These are phyloP conservation scores for Macrosteles quadrilineatus DNA, from an alignment of 1,140 invertebrate genomes.

Conservation along the genomic window DNA sequence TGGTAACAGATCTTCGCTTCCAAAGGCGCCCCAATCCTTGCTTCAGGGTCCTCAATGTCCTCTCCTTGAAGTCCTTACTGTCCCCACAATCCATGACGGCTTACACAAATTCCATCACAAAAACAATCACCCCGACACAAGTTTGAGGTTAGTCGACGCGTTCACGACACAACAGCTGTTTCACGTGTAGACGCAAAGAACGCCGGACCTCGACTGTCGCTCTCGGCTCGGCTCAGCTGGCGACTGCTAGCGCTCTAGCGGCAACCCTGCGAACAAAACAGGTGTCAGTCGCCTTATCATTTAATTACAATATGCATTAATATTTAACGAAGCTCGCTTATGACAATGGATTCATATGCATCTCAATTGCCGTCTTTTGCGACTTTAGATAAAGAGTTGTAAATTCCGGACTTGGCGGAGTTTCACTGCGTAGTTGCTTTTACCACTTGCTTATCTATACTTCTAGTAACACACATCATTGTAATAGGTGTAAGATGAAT, in stretches of 20 bases:
- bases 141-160: slow-evolving; percentile 15
- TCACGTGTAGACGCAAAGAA: neutral
- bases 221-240: neutral
- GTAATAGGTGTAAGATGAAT: too few relatives aligned
- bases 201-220: neutral
- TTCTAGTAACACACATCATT: too few relatives aligned
- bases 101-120: neutral
- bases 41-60: slow-evolving; percentile 56
- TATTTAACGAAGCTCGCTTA: too few relatives aligned
- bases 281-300: too few relatives aligned
- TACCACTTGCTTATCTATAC: too few relatives aligned
- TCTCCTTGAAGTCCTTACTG: slow-evolving; percentile 56
- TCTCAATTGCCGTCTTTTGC: too few relatives aligned
- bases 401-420: too few relatives aligned
- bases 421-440: too few relatives aligned
- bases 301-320: too few relatives aligned
- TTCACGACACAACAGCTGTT: neutral
- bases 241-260: neutral
- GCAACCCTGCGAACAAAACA: neutral
- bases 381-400: too few relatives aligned
- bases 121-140: neutral
- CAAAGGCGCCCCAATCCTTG: slow-evolving; percentile 60
- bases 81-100: slow-evolving; percentile 36
- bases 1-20: slow-evolving; percentile 66
- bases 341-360: too few relatives aligned